Conservation (phyloP, 2,797 vertebrate species). For the Lutjanus argentimaculatus region DNA sequence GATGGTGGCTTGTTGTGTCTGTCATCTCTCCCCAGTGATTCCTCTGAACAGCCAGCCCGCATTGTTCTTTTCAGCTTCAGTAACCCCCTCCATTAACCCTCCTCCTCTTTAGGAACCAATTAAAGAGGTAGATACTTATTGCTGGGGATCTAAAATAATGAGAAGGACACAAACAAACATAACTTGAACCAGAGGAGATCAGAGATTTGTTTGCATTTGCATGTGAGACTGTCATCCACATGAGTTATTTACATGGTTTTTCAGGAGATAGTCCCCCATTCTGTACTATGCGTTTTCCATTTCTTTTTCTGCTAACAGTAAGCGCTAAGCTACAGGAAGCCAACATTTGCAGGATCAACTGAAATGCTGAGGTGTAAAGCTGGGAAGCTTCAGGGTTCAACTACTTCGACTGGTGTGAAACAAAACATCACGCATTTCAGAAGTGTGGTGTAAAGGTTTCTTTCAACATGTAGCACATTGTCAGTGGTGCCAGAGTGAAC, state of each 20-base stretch:
- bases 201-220: conserved; percentile 31
- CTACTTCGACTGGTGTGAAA: background rate
- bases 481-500: background rate
- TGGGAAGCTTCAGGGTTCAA: conserved; percentile 8
- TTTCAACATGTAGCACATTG: background rate
- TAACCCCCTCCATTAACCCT: conserved; percentile 58
- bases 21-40: conserved; percentile 40
- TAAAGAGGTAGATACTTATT: conserved; percentile 51
- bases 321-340: conserved; percentile 25
- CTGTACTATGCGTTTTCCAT: conserved; percentile 6
- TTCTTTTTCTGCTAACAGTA: conserved; percentile 11
- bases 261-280: conserved; percentile 1
- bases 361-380: conserved; percentile 4
- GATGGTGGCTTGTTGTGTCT: conserved; percentile 10
- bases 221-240: conserved; percentile 18
- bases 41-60: conserved; percentile 20
- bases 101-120: conserved; percentile 58
- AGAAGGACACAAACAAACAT: conserved; percentile 40
- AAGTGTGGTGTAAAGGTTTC: background rate
- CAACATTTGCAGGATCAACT: conserved; percentile 3
- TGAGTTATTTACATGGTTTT: conserved; percentile 36
- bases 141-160: conserved; percentile 35
- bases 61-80: conserved; percentile 62
- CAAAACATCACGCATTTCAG: background rate
- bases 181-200: conserved; percentile 31